These are phyloP conservation scores for Neosilurus hyrtlii DNA, from an alignment of 2,797 vertebrate species.

Conservation along the genomic window DNA sequence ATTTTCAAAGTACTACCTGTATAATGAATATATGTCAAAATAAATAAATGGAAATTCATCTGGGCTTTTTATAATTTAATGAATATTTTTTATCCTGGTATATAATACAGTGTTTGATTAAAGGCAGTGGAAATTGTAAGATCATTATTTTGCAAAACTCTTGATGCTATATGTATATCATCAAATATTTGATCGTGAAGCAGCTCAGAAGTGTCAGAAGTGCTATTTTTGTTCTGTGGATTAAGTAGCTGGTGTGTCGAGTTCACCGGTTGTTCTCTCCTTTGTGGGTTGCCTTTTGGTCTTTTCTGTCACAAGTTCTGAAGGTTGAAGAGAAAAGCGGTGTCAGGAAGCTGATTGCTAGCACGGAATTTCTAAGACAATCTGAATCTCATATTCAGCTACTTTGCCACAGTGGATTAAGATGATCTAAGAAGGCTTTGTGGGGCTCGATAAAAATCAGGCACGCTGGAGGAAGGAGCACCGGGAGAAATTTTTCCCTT, in stretches of 20 bases:
- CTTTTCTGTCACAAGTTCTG: slow-evolving; percentile 89
- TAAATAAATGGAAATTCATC: background rate
- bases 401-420: slow-evolving; percentile 93
- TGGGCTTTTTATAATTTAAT: background rate
- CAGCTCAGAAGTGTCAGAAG: slow-evolving; percentile 78
- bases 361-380: slow-evolving; percentile 86
- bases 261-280: slow-evolving; percentile 81
- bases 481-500: slow-evolving; percentile 84
- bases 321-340: slow-evolving; percentile 86
- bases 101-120: background rate
- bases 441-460: slow-evolving; percentile 88
- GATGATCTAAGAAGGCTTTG: slow-evolving; percentile 90
- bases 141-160: background rate
- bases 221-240: slow-evolving; percentile 81
- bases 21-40: background rate
- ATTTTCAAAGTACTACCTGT: too few species aligned
- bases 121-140: background rate
- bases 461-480: slow-evolving; percentile 71
- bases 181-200: slow-evolving; percentile 83
- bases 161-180: slow-evolving; percentile 29
- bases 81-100: background rate
- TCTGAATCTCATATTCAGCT: slow-evolving; percentile 92
- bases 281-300: slow-evolving; percentile 89
- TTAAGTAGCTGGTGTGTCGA: slow-evolving; percentile 77
- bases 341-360: slow-evolving; percentile 91